These are phyloP conservation scores for Carabus problematicus DNA, from an alignment of 2,888 invertebrate species.

Conservation along the genomic window DNA sequence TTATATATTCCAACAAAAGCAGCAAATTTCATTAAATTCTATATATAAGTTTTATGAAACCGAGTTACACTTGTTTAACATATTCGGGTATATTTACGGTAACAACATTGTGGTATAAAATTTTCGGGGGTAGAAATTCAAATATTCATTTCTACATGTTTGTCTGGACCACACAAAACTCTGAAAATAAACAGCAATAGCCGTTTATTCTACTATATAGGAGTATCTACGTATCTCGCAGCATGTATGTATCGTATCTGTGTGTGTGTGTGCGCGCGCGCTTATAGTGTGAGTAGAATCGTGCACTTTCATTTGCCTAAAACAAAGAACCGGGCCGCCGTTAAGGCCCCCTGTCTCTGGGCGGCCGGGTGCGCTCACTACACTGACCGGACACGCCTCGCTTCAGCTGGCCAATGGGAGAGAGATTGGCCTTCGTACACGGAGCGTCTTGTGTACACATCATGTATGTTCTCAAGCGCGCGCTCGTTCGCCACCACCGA, in stretches of 20 bases:
- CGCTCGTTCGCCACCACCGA: conserved; percentile 9
- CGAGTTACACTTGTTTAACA: no score
- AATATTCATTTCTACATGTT: not conserved
- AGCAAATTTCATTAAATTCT: no score
- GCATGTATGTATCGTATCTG: not conserved
- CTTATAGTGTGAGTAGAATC: no score
- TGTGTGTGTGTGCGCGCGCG: not conserved
- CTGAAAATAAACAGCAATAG: not conserved
- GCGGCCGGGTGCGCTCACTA: not conserved
- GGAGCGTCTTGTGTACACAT: conserved; percentile 20
- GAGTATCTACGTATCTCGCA: not conserved
- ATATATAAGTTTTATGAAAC: no score
- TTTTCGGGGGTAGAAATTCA: not conserved
- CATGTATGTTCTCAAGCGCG: conserved; percentile 1
- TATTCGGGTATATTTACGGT: no score
- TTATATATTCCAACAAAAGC: no score
- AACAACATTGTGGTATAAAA: no score
- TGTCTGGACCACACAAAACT: not conserved
- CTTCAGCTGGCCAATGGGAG: conserved; percentile 15
- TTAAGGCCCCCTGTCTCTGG: not conserved
- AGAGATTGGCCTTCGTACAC: conserved; percentile 15
- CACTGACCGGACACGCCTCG: conserved; percentile 18
- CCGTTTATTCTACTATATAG: not conserved
- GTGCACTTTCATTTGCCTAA: not conserved
- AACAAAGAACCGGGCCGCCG: not conserved